phyloP scores from a whole-genome alignment of 2,113 vertebrate species.

The Apeltes quadracus region DNA sequence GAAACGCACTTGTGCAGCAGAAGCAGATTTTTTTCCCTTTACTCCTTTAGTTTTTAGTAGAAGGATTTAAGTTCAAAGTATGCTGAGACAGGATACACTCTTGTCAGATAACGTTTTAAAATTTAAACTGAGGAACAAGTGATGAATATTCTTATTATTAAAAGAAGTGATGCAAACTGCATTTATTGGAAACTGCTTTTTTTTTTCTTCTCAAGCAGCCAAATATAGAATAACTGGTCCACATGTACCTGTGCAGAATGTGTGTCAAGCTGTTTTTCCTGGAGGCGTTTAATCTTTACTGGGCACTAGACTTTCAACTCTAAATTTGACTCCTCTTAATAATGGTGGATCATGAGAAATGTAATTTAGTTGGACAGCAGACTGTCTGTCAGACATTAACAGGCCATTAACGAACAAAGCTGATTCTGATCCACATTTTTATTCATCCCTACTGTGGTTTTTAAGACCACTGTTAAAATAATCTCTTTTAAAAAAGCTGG shows the following conservation, averaged over 20 bases:
- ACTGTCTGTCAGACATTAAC: conserved; percentile 20
- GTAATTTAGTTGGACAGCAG: conserved; percentile 13
- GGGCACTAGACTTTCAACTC: conserved; percentile 31
- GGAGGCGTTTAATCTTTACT: conserved; percentile 33
- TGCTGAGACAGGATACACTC: background rate
- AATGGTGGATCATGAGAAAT: conserved; percentile 21
- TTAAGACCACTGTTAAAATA: conserved; percentile 8
- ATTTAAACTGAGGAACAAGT: conserved; percentile 21
- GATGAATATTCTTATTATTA: conserved; percentile 22
- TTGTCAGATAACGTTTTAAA: conserved; percentile 18
- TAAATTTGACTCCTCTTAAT: conserved; percentile 28
- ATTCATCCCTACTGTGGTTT: background rate
- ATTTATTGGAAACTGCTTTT: background rate
- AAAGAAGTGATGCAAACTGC: conserved; percentile 16
- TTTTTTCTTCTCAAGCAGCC: conserved; percentile 12
- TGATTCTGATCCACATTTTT: background rate
- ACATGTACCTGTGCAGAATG: conserved; percentile 38
- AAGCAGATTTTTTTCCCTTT: background rate
- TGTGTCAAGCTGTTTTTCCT: conserved; percentile 43
- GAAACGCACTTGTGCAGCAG: conserved; percentile 9
- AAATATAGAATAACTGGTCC: conserved; percentile 35
- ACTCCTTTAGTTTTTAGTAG: conserved; percentile 10
- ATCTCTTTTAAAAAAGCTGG: background rate
- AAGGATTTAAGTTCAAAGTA: conserved; percentile 12
- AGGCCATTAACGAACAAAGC: background rate